phyloP scores from a whole-genome alignment of 2,113 vertebrate species.

The Marmota flaviventris region DNA sequence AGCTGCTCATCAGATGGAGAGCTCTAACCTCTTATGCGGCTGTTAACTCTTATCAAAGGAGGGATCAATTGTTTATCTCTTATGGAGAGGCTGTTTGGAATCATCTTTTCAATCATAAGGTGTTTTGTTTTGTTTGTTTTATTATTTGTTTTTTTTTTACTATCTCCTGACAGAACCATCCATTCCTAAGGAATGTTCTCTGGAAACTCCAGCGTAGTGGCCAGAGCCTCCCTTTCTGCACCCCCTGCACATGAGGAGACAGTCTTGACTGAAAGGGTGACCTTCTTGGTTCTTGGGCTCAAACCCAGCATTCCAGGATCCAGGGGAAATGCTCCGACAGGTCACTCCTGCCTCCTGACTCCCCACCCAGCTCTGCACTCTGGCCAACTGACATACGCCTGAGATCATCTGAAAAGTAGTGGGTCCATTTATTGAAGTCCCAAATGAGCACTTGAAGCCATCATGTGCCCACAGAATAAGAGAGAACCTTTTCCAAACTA shows the following conservation, averaged over 20 bases:
- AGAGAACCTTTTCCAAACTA: neutral
- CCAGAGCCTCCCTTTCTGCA: neutral
- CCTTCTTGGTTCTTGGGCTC: neutral
- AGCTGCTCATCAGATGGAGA: neutral
- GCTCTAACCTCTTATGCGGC: neutral
- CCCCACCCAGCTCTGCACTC: neutral
- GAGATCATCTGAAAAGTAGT: neutral
- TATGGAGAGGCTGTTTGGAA: neutral
- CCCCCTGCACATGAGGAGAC: rapidly evolving
- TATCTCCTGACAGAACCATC: neutral
- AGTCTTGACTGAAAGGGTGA: neutral
- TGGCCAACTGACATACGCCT: neutral
- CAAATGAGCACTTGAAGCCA: neutral
- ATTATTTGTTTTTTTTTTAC: neutral
- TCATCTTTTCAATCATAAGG: neutral
- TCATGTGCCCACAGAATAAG: neutral
- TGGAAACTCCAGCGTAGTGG: neutral
- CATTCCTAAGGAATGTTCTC: neutral
- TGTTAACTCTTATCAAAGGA: neutral
- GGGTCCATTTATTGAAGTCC: neutral
- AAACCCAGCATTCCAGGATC: neutral
- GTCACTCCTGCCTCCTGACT: neutral
- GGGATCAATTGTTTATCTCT: neutral
- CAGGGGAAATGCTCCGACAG: neutral
- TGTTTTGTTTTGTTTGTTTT: too few relatives aligned